phyloP scores from a whole-genome alignment of 2,797 vertebrate genomes.

The Sparidentex hasta region DNA sequence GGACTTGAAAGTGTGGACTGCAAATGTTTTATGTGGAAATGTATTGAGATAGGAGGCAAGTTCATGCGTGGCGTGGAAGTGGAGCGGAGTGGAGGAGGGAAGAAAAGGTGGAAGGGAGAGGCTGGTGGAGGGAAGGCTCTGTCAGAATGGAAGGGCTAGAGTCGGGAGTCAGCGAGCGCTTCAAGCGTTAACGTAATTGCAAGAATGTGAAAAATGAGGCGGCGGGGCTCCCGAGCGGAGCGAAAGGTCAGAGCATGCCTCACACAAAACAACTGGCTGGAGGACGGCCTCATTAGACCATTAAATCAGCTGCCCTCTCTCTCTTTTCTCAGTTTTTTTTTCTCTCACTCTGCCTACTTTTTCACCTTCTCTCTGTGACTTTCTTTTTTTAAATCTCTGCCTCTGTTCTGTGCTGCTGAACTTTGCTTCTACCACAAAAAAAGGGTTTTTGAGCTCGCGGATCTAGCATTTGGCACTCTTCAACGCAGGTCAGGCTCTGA shows the following conservation, averaged over 20 bases:
- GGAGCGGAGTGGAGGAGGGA: conserved; percentile 74
- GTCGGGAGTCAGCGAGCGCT: conserved; percentile 92
- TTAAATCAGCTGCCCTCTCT: conserved; percentile 87
- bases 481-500: conserved; percentile 48
- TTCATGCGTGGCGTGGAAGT: conserved; percentile 71
- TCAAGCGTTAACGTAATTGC: conserved; percentile 99
- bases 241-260: conserved; percentile 96
- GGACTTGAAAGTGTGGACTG: conserved; percentile 76
- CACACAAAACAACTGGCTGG: conserved; percentile 97
- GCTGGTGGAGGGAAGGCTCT: conserved; percentile 89
- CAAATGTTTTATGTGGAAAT: conserved; percentile 81
- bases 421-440: conserved; percentile 68
- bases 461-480: conserved; percentile 47
- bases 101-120: conserved; percentile 60
- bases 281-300: conserved; percentile 97
- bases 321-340: conserved; percentile 36
- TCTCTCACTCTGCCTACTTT: conserved; percentile 57
- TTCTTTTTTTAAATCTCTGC: conserved; percentile 55
- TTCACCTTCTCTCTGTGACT: conserved; percentile 69
- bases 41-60: conserved; percentile 75
- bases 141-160: conserved; percentile 92
- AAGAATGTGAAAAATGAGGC: conserved; percentile 99
- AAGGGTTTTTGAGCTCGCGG: conserved; percentile 16
- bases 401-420: conserved; percentile 70
- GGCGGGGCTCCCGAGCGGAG: conserved; percentile 93